A percentile compares a stretch with the other conserved stretches of the same genome.
phyloP scores from a whole-genome alignment of 1,140 invertebrate species.

The Platorchestia sp. region DNA sequence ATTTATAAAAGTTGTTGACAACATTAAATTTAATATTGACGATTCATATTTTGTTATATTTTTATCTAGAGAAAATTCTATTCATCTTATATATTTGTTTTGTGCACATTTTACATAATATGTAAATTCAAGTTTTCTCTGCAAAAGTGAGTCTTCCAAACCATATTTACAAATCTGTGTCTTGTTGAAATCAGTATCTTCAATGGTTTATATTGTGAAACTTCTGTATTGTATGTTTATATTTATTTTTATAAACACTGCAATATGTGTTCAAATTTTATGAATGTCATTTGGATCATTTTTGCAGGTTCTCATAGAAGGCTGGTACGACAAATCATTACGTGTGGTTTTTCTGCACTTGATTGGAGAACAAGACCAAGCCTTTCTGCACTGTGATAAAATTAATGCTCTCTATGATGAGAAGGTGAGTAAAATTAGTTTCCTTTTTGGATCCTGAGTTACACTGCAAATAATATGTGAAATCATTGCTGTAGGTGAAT shows the following conservation, averaged over 20 bases:
- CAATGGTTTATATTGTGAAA: too few species aligned
- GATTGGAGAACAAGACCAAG: background rate
- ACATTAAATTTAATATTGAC: too few species aligned
- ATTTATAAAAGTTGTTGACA: too few species aligned
- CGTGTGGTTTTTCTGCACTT: background rate
- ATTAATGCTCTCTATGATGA: constrained; percentile 9
- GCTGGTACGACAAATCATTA: constrained; percentile 19
- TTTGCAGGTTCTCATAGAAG: background rate
- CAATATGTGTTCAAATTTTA: background rate
- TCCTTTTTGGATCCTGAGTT: background rate
- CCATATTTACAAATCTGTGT: too few species aligned
- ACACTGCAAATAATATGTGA: background rate
- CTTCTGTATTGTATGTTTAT: too few species aligned
- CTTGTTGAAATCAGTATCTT: too few species aligned
- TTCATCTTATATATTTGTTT: background rate
- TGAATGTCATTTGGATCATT: background rate
- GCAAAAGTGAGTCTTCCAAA: background rate
- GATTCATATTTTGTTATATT: too few species aligned
- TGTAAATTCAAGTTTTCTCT: background rate
- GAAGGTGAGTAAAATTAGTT: background rate
- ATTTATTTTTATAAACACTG: background rate
- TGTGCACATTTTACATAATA: background rate
- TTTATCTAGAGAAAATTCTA: background rate
- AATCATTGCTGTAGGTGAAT: too few species aligned
- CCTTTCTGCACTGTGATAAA: background rate